Percentiles rank a stretch among this genome's conserved stretches.
These are phyloP conservation scores for Choloepus didactylus DNA, from an alignment of 2,797 vertebrate species.

Conservation along the genomic window DNA sequence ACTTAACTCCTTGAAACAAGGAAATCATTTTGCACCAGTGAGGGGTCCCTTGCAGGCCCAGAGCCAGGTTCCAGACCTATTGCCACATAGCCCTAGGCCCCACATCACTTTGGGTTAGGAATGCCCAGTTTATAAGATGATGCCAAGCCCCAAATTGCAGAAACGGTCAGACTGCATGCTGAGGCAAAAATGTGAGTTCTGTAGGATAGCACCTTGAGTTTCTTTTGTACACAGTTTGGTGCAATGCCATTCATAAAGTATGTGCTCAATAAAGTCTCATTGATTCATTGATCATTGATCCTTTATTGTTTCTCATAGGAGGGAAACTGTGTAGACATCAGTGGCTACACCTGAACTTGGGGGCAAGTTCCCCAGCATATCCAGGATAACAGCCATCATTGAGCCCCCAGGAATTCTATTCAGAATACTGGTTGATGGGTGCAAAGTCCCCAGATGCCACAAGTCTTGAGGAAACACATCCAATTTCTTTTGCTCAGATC, in stretches of 20 bases:
- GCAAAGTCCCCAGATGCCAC: background rate
- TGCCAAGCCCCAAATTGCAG: background rate
- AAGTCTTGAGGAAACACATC: background rate
- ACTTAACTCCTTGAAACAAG: conserved; percentile 23
- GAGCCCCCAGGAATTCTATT: background rate
- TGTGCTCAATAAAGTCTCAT: background rate
- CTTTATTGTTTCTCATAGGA: background rate
- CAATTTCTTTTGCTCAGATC: background rate
- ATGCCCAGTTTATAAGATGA: background rate
- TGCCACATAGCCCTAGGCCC: background rate
- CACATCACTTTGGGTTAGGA: background rate
- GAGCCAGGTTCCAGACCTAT: background rate
- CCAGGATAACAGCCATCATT: background rate
- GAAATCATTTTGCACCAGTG: background rate
- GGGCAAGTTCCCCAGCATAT: background rate
- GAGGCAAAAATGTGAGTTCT: background rate
- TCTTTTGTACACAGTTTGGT: background rate
- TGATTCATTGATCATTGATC: background rate
- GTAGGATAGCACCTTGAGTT: background rate
- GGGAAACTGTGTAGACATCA: background rate
- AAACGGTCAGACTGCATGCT: background rate
- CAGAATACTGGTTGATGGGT: background rate
- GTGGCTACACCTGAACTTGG: background rate
- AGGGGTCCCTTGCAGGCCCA: background rate
- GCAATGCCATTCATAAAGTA: background rate